Evolutionary conservation across 2,888 invertebrate species (phyloP).

Genomic region (Orthosia gracilis): DNA sequence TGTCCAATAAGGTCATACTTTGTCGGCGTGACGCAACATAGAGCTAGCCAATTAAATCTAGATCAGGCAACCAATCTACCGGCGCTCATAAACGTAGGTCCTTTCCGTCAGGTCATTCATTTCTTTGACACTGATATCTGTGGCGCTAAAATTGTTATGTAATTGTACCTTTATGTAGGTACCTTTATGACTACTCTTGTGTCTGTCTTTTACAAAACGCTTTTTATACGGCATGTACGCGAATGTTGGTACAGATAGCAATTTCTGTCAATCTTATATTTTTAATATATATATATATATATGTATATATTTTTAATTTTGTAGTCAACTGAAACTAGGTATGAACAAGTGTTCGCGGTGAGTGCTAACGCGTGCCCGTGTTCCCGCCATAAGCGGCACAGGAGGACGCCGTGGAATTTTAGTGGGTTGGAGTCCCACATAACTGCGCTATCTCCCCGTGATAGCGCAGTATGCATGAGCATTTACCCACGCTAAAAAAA

Average conservation of each 20-base stretch:
- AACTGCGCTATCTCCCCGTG: too few species aligned
- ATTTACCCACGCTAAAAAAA: too few species aligned
- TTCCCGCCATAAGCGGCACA: too few species aligned
- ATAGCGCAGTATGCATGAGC: too few species aligned
- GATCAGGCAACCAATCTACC: slow-evolving; percentile 55
- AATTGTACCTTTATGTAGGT: slow-evolving; percentile 4
- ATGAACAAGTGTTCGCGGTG: background rate
- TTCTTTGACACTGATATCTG: slow-evolving; percentile 68
- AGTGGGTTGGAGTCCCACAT: too few species aligned
- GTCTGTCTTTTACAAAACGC: background rate
- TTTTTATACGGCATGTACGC: background rate
- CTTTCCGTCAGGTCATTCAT: slow-evolving; percentile 69
- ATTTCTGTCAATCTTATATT: background rate
- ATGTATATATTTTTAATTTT: too few species aligned
- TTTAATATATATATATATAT: too few species aligned
- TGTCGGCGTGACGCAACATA: slow-evolving; percentile 57
- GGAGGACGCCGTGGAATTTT: too few species aligned
- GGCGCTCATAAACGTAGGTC: slow-evolving; percentile 63
- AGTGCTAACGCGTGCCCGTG: too few species aligned
- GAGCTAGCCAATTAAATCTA: slow-evolving; percentile 66
- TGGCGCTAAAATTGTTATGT: slow-evolving; percentile 36
- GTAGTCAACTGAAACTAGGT: background rate
- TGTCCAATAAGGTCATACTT: slow-evolving; percentile 58
- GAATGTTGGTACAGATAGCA: background rate
- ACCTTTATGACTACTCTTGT: background rate